phyloP scores from a whole-genome alignment of 2,797 vertebrate species.

The Diplodus sargus region DNA sequence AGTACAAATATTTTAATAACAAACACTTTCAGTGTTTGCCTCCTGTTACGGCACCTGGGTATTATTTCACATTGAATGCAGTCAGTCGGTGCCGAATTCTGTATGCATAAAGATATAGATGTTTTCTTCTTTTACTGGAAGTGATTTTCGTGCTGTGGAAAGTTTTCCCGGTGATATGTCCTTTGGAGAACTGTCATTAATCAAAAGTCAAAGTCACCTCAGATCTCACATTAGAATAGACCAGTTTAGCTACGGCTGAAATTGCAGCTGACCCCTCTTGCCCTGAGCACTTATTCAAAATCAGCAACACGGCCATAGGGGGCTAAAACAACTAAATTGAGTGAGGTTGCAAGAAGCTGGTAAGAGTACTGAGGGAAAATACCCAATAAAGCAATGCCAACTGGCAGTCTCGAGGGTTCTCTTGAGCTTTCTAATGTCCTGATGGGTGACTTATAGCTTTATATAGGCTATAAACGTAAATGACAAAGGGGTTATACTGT shows the following conservation, averaged over 20 bases:
- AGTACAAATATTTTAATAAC: constrained; percentile 86
- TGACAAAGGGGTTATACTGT: constrained; percentile 57
- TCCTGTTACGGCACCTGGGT: constrained; percentile 78
- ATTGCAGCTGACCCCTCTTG: constrained; percentile 82
- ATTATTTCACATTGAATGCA: constrained; percentile 75
- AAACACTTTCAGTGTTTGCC: constrained; percentile 82
- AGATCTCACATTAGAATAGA: constrained; percentile 84
- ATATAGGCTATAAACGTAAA: constrained; percentile 67
- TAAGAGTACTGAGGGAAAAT: constrained; percentile 70
- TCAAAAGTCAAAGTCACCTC: constrained; percentile 87
- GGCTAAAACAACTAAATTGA: constrained; percentile 83
- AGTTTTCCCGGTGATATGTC: constrained; percentile 80
- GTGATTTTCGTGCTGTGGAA: constrained; percentile 76
- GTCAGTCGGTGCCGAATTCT: constrained; percentile 58
- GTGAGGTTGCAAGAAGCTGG: constrained; percentile 80
- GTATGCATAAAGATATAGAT: constrained; percentile 75
- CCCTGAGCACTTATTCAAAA: constrained; percentile 85
- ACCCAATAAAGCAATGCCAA: constrained; percentile 75
- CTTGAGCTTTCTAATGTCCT: constrained; percentile 69
- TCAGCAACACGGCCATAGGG: constrained; percentile 81
- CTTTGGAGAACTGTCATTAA: constrained; percentile 85
- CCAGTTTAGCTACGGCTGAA: constrained; percentile 82
- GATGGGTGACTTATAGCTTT: constrained; percentile 71
- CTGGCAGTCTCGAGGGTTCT: constrained; percentile 71
- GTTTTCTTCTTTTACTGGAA: constrained; percentile 77